phyloP scores from a whole-genome alignment of 2,797 vertebrate genomes.

The Oceanodroma leucorhoa region DNA sequence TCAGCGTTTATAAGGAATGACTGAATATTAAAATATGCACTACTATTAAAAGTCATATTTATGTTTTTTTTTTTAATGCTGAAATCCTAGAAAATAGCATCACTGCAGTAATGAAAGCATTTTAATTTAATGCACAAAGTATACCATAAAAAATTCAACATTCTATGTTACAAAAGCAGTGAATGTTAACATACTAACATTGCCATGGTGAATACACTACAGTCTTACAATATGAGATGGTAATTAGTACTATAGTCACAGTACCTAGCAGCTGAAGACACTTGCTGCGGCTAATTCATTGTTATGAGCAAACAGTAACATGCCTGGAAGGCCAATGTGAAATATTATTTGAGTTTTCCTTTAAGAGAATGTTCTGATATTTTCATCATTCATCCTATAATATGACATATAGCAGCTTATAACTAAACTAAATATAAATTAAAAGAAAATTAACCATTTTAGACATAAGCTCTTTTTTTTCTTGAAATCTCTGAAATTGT shows the following conservation, averaged over 20 bases:
- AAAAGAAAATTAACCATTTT: background rate
- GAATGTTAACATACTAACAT: background rate
- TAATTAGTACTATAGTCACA: background rate
- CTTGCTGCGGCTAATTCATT: background rate
- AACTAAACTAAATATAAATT: background rate
- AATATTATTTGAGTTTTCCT: background rate
- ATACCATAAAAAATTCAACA: background rate
- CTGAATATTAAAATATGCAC: background rate
- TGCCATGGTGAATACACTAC: background rate
- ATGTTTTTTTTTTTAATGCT: background rate
- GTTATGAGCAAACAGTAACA: background rate
- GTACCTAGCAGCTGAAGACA: background rate
- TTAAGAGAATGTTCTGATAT: background rate
- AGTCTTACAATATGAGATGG: background rate
- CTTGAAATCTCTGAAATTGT: background rate
- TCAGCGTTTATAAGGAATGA: background rate
- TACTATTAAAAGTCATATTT: background rate
- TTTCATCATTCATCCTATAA: background rate
- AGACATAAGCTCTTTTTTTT: rapidly evolving
- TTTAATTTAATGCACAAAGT: background rate
- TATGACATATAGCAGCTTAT: background rate
- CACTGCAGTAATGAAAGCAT: background rate
- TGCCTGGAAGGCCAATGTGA: background rate
- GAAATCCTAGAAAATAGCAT: background rate
- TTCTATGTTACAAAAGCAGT: background rate